Evolutionary conservation across 2,797 vertebrate genomes (phyloP), one percentile per base, ranked within the genome.

Genomic region (Antrozous pallidus): DNA sequence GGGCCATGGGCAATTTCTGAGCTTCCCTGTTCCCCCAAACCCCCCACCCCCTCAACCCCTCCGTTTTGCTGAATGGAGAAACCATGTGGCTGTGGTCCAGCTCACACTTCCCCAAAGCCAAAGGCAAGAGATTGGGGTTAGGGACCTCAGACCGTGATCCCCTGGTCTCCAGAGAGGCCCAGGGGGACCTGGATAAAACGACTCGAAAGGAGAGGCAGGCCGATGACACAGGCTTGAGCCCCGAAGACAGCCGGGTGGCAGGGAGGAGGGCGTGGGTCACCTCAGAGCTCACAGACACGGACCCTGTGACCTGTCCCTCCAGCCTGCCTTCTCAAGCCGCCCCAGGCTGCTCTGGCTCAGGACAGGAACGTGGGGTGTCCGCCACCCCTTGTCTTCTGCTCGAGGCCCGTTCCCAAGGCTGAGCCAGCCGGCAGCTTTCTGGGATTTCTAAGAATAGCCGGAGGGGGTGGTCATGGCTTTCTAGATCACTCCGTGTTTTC

Each of bases 381-480:
- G 31, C 1, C 5, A 8, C 9, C 2, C 14, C 18, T 6, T 6
- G 3, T 61, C 31, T 24, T 56, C 79, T 74, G 69, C 40, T 61
- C 17, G 14, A 12, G 49, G 28, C 26, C n/a, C 0, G 0, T 58
- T 56, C 86, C 88, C 3, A 69, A 71, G 47, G 17, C 2, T 1
- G n/a, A 82, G 40, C 78, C 22, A 17, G 3, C 38, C 5, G 5
- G 18, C 18, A 9, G 45, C 11, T 82, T 51, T 51, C 81, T 83
- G 70, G 75, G 47, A 31, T 69, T 92, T 83, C 82, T 89, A 82
- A 95, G 92, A 85, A 91, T 77, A 92, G 63, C 33, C 17, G 54
- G 70, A 5, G 73, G 42, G 71, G 36, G 75, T 45, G 89, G 70
- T 54, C 73, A 12, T 20, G 36, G 71, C 75, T 95, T 87, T 93